Conservation (phyloP, 2,888 invertebrate species). For the Beris morrisii region DNA sequence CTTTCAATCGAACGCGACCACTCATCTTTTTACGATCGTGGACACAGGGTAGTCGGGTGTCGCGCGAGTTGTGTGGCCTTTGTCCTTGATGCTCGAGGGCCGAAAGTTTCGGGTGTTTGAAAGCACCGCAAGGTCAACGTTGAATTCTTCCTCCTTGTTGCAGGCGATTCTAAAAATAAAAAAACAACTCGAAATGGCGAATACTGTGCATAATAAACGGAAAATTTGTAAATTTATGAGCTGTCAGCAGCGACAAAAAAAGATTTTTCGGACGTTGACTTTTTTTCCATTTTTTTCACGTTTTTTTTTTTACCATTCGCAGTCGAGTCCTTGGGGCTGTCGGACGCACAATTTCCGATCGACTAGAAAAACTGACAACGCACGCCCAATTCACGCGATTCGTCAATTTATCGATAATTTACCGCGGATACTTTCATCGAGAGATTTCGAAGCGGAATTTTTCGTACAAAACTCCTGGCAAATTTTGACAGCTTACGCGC, state of each 20-base stretch:
- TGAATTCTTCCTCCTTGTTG: neutral
- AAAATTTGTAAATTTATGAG: neutral
- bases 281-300: neutral
- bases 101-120: neutral
- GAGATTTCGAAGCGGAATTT: constrained; percentile 10
- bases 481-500: constrained; percentile 36
- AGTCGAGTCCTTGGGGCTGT: constrained; percentile 29
- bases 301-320: constrained; percentile 24
- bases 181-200: constrained; percentile 19
- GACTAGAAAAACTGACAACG: neutral
- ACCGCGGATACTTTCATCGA: constrained; percentile 32
- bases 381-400: constrained; percentile 12
- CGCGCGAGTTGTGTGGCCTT: neutral
- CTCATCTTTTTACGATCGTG: constrained; percentile 46
- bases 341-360: constrained; percentile 36
- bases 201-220: neutral
- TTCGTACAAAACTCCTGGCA: constrained; percentile 19
- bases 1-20: constrained; percentile 56
- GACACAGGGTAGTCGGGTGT: neutral
- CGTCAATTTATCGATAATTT: constrained; percentile 13
- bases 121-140: neutral
- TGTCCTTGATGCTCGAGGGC: neutral
- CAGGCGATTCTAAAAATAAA: constrained; percentile 26
- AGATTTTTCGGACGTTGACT: neutral
- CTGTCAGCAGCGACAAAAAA: neutral